Conservation (phyloP, 2,888 invertebrate species). For the Drosophila yooni region DNA sequence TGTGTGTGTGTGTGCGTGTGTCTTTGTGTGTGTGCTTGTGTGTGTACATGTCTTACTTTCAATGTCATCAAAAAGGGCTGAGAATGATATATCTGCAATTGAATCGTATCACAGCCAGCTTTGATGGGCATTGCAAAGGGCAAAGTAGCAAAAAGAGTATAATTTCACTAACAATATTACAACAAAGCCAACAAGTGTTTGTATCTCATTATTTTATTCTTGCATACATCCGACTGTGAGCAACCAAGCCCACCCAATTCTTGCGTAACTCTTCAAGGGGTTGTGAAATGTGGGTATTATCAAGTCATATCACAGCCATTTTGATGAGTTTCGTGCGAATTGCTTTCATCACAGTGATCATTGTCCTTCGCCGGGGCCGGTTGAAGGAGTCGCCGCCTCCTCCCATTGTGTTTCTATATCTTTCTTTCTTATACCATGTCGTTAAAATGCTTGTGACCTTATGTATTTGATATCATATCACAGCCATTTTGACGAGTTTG, state of each 20-base stretch:
- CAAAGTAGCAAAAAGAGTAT: conserved; percentile 26
- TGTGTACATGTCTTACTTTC: conserved; percentile 73
- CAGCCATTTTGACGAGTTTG: conserved; percentile 86
- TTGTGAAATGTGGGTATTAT: conserved; percentile 83
- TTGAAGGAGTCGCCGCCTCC: not conserved
- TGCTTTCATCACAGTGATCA: conserved; percentile 14
- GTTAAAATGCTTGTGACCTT: conserved; percentile 84
- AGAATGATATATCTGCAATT: conserved; percentile 81
- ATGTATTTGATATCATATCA: conserved; percentile 83
- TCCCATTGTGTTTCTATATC: not conserved
- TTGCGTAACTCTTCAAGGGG: conserved; percentile 85
- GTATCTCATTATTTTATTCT: conserved; percentile 28
- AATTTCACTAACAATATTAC: conserved; percentile 11
- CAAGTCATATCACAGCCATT: conserved; percentile 85
- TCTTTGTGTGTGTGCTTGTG: conserved; percentile 13
- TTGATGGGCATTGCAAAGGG: conserved; percentile 85
- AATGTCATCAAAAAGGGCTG: conserved; percentile 85
- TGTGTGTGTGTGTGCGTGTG: not conserved
- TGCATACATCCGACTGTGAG: not conserved
- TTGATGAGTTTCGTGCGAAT: conserved; percentile 84
- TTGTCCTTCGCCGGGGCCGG: not conserved
- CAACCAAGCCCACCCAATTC: conserved; percentile 51
- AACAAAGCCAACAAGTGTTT: conserved; percentile 64
- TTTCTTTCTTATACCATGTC: conserved; percentile 83
- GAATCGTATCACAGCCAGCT: conserved; percentile 85